A percentile compares a stretch with the other conserved stretches of the same genome.
These are phyloP conservation scores for Murina feae DNA, from an alignment of 2,113 vertebrate genomes.

Conservation along the genomic window DNA sequence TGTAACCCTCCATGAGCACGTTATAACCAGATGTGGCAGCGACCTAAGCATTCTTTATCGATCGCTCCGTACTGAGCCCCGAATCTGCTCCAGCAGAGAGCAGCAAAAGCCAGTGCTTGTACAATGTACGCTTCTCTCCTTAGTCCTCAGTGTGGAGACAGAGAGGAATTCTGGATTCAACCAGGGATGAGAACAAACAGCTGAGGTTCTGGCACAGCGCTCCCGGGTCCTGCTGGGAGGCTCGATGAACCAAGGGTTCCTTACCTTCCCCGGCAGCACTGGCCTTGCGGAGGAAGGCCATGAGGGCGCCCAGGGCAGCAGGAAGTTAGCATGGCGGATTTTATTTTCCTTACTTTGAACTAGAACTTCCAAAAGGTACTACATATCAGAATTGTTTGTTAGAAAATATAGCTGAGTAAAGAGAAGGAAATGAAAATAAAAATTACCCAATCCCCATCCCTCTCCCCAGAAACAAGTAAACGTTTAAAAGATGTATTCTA, in stretches of 20 bases:
- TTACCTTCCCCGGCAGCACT: neutral
- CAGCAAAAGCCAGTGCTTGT: slow-evolving; percentile 80
- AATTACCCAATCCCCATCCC: neutral
- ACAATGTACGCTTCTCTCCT: slow-evolving; percentile 45
- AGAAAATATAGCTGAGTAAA: neutral
- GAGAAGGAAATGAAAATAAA: slow-evolving; percentile 25
- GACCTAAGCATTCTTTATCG: neutral
- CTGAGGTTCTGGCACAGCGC: neutral
- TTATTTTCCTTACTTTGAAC: neutral
- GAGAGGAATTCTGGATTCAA: neutral
- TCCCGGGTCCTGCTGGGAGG: neutral
- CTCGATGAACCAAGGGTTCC: neutral
- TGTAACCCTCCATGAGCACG: neutral
- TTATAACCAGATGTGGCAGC: neutral
- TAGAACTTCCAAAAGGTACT: neutral
- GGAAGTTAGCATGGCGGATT: neutral
- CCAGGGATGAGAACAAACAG: neutral
- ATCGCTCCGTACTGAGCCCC: slow-evolving; percentile 21
- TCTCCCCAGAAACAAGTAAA: neutral
- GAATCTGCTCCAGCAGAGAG: slow-evolving; percentile 81
- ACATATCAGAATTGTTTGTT: neutral
- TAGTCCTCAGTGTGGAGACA: neutral
- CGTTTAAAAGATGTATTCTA: no score
- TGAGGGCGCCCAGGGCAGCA: neutral
- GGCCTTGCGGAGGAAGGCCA: neutral